Evolutionary conservation across 2,113 vertebrate genomes (phyloP).

Genomic region (Microcebus murinus): DNA sequence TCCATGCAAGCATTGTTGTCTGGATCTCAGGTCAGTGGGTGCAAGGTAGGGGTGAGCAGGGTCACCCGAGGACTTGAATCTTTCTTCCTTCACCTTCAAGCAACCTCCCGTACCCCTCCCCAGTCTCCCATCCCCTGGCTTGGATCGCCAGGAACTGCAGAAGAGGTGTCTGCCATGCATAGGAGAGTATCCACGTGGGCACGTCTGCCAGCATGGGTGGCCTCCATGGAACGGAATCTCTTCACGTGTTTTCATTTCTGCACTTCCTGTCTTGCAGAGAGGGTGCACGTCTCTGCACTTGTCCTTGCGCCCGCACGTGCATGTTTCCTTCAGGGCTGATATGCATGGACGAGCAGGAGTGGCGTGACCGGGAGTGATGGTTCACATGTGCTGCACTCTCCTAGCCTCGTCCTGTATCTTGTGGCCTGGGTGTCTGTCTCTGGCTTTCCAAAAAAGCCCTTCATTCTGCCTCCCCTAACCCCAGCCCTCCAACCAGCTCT

Average conservation of each 20-base stretch:
- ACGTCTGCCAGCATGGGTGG: fast-evolving
- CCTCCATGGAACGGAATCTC: not conserved
- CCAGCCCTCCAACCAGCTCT: not conserved
- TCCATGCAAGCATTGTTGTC: constrained; percentile 33
- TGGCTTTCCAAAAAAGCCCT: not conserved
- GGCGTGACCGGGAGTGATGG: not conserved
- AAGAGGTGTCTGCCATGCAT: not conserved
- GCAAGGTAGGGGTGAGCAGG: not conserved
- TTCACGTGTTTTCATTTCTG: fast-evolving
- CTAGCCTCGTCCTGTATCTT: not conserved
- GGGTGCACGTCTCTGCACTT: not conserved
- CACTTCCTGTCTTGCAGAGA: not conserved
- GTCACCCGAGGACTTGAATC: not conserved
- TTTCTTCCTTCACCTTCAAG: not conserved
- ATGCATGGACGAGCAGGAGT: not conserved
- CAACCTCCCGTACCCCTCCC: not conserved
- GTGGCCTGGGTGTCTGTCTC: not conserved
- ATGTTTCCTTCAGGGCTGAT: not conserved
- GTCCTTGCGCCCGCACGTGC: no score
- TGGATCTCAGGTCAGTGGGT: constrained; percentile 50
- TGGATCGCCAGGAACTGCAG: not conserved
- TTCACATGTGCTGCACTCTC: not conserved
- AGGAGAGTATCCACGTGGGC: not conserved
- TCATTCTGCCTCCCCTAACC: not conserved
- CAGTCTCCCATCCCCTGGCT: not conserved